Base-by-base conservation (phyloP, 2,888 invertebrate species). In the Idaea straminata region DNA sequence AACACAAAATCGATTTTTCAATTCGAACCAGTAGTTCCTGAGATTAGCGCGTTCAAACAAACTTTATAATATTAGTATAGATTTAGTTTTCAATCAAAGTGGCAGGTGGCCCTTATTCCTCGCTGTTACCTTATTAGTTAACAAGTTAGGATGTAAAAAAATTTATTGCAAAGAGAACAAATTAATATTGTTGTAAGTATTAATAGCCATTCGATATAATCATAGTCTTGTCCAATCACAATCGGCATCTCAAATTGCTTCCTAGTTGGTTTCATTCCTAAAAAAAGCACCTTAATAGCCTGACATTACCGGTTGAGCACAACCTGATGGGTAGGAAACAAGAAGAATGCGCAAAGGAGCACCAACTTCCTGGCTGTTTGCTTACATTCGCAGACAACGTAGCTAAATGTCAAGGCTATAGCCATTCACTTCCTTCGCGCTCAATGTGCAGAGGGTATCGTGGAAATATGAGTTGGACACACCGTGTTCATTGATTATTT, bases 361-460 rank as follows among this genome's bases (percentile, higher is more conserved):
- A 65, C 66, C 63, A 65, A 59, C 67, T 73, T 88, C 79, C 85
- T 88, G 82, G 76, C 79, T 74, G 65, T 64, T 68, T 63, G 69
- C 68, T 74, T 76, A 81, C 82, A 83, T 81, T 82, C 82, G 76
- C 82, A 74, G 79, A 80, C 80, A 83, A 80, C 81, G 85, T 84
- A 6, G 58, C 25, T 25, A 89, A 92, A 92, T 92, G 92, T 90
- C 92, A 92, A 91, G 92, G 92, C 77, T 87, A 78, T 73, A 74
- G 73, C 87, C 92, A 85, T 81, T 92, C 89, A 91, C 91, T 92
- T 92, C 91, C 91, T 90, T 83, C 77, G 85, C 71, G 76, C 67
- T 66, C 69, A 63, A 66, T 68, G 73, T 47, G 13, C 47, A 47
- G 47, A 47, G 13, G 47, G 7, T 13, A 47, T 13, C 10, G 47